Evolutionary conservation across 2,797 vertebrate species (phyloP), one percentile per base, ranked within the genome.

Genomic region (Brachymystax lenok): DNA sequence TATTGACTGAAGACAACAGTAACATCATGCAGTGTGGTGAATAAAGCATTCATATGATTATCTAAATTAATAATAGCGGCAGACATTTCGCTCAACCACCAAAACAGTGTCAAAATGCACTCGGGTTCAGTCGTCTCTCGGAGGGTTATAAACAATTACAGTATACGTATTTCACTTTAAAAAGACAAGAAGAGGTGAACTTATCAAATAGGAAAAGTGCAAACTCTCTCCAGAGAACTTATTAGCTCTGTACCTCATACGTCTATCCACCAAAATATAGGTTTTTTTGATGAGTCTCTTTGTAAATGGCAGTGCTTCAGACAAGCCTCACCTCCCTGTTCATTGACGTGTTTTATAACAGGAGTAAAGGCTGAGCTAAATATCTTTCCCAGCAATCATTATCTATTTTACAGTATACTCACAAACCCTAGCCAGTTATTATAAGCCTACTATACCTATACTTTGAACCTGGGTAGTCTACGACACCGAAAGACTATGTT

Each of bases 111-210:
- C 40, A 46, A 46, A 46, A 46, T 46, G 40, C 40, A 46, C 40
- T 59, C 8, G n/a, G n/a, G n/a, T 59, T 59, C n/a, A 21, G 56
- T 21, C 2, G 2, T 19, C 56, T 59, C 56, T 59, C 5, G 21
- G 19, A 19, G n/a, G 17, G 17, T 59, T 59, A 21, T 8, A 56
- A 56, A 56, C 6, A 56, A 56, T 4, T 19, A 59, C 2, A 19
- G 54, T 8, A 2, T 59, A 59, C 5, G 56, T 19, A 59, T 59
- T 59, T 59, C 7, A 46, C 5, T 79, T 80, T 46, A 13, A 77
- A 77, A 35, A 27, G 8, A 27, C 73, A 76, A 74, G 80, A 77
- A 77, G 69, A 77, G 69, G 33, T 78, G 30, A 76, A 79, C 67
- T 66, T 79, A 71, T 71, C 74, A 61, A 50, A 68, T 68, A 79